Conservation (phyloP, 2,113 vertebrate species). For the Turnix velox region DNA sequence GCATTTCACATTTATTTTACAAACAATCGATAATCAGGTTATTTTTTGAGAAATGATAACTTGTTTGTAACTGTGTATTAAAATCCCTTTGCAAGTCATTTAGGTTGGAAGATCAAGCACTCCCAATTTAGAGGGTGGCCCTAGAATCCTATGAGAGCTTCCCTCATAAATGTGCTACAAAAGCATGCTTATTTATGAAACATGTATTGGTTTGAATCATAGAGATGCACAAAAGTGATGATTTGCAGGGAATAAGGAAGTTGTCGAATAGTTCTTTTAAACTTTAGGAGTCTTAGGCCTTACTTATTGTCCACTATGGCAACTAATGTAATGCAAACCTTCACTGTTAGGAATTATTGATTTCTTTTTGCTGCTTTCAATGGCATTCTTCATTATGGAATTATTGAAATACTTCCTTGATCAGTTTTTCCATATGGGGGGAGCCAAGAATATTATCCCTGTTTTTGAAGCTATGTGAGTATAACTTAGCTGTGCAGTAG, state of each 20-base stretch:
- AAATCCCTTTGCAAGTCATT: background rate
- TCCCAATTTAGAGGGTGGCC: background rate
- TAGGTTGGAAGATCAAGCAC: background rate
- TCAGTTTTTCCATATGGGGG: background rate
- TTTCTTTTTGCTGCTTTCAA: background rate
- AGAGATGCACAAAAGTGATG: accelerated
- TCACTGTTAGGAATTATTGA: background rate
- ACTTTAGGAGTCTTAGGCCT: background rate
- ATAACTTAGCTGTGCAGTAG: background rate
- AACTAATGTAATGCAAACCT: background rate
- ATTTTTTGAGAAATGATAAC: background rate
- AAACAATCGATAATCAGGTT: background rate
- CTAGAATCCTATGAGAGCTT: background rate
- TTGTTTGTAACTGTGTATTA: background rate
- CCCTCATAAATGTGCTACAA: background rate
- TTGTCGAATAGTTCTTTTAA: background rate
- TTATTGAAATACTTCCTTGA: background rate
- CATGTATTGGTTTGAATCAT: no score
- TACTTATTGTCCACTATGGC: background rate
- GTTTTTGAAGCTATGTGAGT: background rate
- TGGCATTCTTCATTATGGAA: background rate
- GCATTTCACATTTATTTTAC: background rate
- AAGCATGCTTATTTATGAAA: background rate
- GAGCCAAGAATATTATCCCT: background rate
- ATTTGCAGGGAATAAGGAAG: background rate